Base-by-base conservation (phyloP, 1,140 invertebrate genomes). In the Asbolus verrucosus region DNA sequence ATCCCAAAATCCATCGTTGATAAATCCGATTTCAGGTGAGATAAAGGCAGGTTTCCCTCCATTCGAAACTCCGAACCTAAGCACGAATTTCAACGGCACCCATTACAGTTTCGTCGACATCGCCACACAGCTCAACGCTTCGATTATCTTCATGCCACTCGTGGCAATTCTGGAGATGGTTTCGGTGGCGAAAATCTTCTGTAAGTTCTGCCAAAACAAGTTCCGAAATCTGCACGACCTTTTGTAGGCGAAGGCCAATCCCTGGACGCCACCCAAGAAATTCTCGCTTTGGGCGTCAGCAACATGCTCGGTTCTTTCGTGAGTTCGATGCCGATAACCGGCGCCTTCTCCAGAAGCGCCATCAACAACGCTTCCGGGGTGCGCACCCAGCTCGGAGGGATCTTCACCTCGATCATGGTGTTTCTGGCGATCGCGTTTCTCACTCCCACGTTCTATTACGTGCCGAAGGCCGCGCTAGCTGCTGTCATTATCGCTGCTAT, bases 321-420 rank as follows among this genome's bases (percentile, higher is more conserved):
- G 9, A 87, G 88, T 3, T 93, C 93, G 0, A 93, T 93, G 86
- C 94, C 94, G 5, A 89, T 95, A 16, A 94, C 93, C 41, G 94
- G 92, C 60, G 90, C 89, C 11, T 84, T 94, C 27, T 91, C 90
- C 14, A 84, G 92, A 39, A 94, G 94, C 54, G 94, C 93, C 16
- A 92, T 97, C 1, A 96, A 96, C 81, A 89, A 94, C 77, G 91
- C 92, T 6, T 92, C 91, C 71, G 94, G 94, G 9, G 94, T 95
- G 0, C 87, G 86, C 73, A 93, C 92, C 2, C 91, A 93, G 9
- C 86, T 93, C 61, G 87, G 89, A 18, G 92, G 93, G 0, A 82
- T 96, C 27, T 91, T 92, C 76, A 95, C 94, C 15, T 93, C 89
- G 41, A 83, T 90, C 16, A 81, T 91, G 4, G 92, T 94, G 4